Percentiles rank a stretch among this genome's conserved stretches.
These are phyloP conservation scores for Penelope pileata DNA, from an alignment of 2,113 vertebrate genomes.

Conservation along the genomic window DNA sequence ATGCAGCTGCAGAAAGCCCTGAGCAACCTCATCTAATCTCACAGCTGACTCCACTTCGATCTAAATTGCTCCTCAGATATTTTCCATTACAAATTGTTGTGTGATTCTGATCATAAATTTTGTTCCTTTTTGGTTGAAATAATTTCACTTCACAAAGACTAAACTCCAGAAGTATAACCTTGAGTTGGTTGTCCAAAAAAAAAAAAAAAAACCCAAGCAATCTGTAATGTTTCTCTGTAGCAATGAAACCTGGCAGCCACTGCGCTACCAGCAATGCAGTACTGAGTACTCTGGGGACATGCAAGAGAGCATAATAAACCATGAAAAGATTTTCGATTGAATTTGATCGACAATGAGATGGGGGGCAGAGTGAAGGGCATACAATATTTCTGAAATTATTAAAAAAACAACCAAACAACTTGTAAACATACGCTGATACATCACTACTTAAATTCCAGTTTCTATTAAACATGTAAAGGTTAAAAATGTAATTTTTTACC, in stretches of 20 bases:
- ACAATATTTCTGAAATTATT: background rate
- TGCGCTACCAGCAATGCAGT: background rate
- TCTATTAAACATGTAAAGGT: slow-evolving; percentile 26
- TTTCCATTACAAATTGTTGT: background rate
- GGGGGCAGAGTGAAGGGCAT: background rate
- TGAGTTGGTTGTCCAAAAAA: background rate
- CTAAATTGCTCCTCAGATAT: background rate
- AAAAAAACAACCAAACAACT: background rate
- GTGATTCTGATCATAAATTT: background rate
- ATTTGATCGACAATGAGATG: background rate
- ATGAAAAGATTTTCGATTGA: background rate
- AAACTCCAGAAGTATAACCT: background rate
- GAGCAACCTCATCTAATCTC: background rate
- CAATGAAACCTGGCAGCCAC: background rate
- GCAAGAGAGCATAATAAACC: background rate
- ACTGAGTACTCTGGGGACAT: background rate
- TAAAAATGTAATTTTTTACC: slow-evolving; percentile 80
- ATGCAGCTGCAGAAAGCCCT: background rate
- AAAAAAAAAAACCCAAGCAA: background rate
- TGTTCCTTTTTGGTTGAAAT: background rate
- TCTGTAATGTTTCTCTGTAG: background rate
- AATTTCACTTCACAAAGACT: background rate
- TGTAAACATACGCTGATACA: background rate
- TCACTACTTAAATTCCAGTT: background rate
- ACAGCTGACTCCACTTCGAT: background rate